A percentile compares a stretch with the other conserved stretches of the same genome.
Evolutionary conservation across 2,113 vertebrate genomes (phyloP).

Genomic region (Oenanthe oenanthe): DNA sequence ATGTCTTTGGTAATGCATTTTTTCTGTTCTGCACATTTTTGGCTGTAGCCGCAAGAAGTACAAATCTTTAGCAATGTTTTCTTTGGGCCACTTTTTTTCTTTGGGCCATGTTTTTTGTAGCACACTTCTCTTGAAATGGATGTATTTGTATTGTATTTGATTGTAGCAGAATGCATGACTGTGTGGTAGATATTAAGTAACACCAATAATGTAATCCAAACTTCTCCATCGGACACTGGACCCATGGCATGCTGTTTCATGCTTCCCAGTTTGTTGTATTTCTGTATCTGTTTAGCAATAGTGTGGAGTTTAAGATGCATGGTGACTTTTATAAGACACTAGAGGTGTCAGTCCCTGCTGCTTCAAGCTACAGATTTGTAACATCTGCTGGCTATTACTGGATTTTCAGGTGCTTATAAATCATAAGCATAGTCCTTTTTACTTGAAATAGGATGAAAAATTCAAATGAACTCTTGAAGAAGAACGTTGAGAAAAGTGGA

Average conservation of each 20-base stretch:
- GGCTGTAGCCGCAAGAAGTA: not conserved
- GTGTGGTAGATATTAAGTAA: not conserved
- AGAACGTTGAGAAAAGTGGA: conserved; percentile 22
- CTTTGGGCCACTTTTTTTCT: not conserved
- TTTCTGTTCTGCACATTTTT: not conserved
- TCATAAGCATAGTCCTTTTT: not conserved
- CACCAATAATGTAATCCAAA: not conserved
- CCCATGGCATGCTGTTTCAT: not conserved
- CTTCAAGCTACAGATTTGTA: not conserved
- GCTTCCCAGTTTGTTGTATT: not conserved
- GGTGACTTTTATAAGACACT: not conserved
- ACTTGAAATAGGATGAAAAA: not conserved
- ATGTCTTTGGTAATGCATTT: not conserved
- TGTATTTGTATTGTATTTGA: not conserved
- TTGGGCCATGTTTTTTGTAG: not conserved
- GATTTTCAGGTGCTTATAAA: not conserved
- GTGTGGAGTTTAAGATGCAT: not conserved
- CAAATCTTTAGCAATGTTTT: not conserved
- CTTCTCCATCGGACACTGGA: not conserved
- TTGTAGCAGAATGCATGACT: not conserved
- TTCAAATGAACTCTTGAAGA: conserved; percentile 22
- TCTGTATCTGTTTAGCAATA: not conserved
- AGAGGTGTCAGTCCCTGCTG: not conserved
- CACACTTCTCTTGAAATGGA: not conserved
- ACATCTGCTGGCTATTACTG: not conserved